Conservation (phyloP, 2,888 invertebrate species). For the Sminthurinus aureus region DNA sequence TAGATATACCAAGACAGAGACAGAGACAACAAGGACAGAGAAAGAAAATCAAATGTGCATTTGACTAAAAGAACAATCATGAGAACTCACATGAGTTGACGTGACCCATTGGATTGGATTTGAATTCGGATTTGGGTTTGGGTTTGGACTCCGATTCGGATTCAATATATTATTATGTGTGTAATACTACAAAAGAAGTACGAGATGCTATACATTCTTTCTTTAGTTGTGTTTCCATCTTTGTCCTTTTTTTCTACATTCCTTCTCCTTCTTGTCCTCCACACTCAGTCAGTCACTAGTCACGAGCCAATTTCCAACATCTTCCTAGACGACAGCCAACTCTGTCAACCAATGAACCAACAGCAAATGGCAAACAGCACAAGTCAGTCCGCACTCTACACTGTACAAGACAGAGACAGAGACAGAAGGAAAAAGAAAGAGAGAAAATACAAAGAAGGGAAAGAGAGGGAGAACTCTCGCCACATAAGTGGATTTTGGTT, state of each 20-base stretch:
- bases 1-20: background rate
- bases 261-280: conserved; percentile 25
- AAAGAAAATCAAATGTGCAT: background rate
- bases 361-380: background rate
- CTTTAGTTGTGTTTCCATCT: too few relatives aligned
- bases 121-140: too few relatives aligned
- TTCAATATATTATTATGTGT: too few relatives aligned
- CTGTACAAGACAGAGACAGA: background rate
- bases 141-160: too few relatives aligned
- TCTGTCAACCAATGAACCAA: conserved; percentile 24
- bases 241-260: too few relatives aligned
- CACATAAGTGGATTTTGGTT: conserved; percentile 46
- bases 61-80: conserved; percentile 27
- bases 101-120: conserved; percentile 19
- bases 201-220: too few relatives aligned
- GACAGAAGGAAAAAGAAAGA: background rate
- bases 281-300: conserved; percentile 10
- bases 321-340: conserved; percentile 27
- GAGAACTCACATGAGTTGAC: conserved; percentile 37
- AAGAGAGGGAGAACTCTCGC: conserved; percentile 45
- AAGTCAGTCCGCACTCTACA: background rate
- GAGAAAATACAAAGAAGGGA: background rate
- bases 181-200: too few relatives aligned
- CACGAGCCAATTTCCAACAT: conserved; percentile 31
- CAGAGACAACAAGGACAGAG: background rate